Evolutionary conservation across 1,140 invertebrate genomes (phyloP).

Genomic region (Philopotamus ludificatus): DNA sequence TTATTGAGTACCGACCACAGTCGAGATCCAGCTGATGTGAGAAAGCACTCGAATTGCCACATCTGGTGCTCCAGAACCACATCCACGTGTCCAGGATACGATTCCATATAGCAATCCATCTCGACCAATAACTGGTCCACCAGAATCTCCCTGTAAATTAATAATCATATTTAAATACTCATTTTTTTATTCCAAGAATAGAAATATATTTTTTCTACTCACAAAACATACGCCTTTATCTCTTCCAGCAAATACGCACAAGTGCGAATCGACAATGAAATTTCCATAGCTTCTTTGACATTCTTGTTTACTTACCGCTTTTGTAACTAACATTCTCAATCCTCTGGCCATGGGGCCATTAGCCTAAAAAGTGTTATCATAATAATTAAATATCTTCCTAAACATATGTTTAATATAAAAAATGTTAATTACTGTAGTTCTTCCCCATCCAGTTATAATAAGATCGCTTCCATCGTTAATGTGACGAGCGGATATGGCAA

Average conservation of each 20-base stretch:
- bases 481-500: background rate
- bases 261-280: background rate
- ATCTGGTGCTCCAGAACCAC: background rate
- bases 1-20: background rate
- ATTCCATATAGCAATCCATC: background rate
- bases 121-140: no score
- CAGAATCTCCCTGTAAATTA: conserved; percentile 11
- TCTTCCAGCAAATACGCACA: background rate
- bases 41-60: background rate
- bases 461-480: background rate
- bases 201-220: background rate
- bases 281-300: background rate
- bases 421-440: background rate
- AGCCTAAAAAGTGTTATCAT: background rate
- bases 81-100: background rate
- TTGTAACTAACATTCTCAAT: background rate
- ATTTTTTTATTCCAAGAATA: background rate
- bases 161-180: no score
- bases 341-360: background rate
- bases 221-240: conserved; percentile 5
- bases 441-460: conserved; percentile 1
- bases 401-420: background rate
- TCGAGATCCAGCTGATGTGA: background rate
- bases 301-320: background rate
- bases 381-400: background rate